These are phyloP conservation scores for Oreochromis aureus DNA, from an alignment of 2,113 vertebrate genomes.

Conservation along the genomic window DNA sequence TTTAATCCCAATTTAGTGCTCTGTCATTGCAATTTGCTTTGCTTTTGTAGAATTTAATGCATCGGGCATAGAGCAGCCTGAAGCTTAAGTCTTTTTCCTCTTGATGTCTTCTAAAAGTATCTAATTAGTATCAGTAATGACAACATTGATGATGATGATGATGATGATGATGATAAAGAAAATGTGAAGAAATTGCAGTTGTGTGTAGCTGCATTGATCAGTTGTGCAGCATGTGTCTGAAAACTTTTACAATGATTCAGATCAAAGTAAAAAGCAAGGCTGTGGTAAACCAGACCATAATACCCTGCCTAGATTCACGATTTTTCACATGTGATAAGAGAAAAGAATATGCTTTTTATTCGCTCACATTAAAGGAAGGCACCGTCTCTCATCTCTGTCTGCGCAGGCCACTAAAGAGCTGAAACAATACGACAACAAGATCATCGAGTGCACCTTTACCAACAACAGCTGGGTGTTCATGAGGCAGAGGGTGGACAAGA, in stretches of 20 bases:
- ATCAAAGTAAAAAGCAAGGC: not conserved
- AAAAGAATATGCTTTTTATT: not conserved
- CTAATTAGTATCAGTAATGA: not conserved
- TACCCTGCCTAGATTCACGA: not conserved
- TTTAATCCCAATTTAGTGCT: not conserved
- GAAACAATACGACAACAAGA: slow-evolving; percentile 97
- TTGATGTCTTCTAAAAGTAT: not conserved
- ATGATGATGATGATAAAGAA: not conserved
- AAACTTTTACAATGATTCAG: not conserved
- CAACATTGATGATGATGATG: not conserved
- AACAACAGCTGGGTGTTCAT: slow-evolving; percentile 98
- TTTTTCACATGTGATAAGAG: not conserved
- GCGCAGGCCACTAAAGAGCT: slow-evolving; percentile 91
- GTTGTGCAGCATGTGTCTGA: not conserved
- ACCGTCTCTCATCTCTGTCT: not conserved
- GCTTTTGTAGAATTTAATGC: not conserved
- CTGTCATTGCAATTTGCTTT: not conserved
- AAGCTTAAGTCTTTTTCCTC: not conserved
- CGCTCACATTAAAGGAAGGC: not conserved
- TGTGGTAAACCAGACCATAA: not conserved
- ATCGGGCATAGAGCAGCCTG: not conserved
- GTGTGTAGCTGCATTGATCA: not conserved
- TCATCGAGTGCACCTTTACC: slow-evolving; percentile 97
- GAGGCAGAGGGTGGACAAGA: slow-evolving; percentile 97
- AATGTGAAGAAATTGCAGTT: not conserved